Percentiles rank a stretch among this genome's conserved stretches.
These are phyloP conservation scores for Tachina grossa DNA, from an alignment of 2,888 invertebrate genomes.

Conservation along the genomic window DNA sequence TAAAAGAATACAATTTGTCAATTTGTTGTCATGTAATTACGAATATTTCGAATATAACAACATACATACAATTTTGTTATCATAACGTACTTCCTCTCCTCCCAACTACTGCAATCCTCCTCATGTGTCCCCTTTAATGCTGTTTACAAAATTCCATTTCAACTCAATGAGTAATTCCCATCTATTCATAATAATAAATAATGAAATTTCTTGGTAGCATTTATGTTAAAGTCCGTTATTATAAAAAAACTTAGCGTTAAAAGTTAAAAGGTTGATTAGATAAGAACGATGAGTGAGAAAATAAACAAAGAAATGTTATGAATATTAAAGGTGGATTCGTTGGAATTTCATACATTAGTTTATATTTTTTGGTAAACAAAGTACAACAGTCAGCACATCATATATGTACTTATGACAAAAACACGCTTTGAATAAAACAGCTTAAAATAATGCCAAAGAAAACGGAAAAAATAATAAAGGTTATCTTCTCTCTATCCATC, in stretches of 20 bases:
- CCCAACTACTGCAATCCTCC: too few relatives aligned
- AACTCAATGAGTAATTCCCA: not conserved
- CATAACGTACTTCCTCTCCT: too few relatives aligned
- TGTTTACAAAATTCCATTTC: not conserved
- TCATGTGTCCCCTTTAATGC: not conserved
- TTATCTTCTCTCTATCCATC: too few relatives aligned
- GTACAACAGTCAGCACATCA: not conserved
- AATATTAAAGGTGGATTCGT: slow-evolving; percentile 6
- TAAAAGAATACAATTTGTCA: too few relatives aligned
- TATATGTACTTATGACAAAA: too few relatives aligned
- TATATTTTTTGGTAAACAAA: slow-evolving; percentile 5
- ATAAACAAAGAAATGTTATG: slow-evolving; percentile 7
- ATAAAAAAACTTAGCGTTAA: not conserved
- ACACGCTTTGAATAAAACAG: too few relatives aligned
- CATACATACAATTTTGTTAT: too few relatives aligned
- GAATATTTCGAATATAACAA: too few relatives aligned
- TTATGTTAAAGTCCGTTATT: not conserved
- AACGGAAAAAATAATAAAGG: too few relatives aligned
- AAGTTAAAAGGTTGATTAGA: slow-evolving; percentile 13
- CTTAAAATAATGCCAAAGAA: too few relatives aligned
- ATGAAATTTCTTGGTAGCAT: not conserved
- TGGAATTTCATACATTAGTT: not conserved
- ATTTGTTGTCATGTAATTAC: too few relatives aligned
- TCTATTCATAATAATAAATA: not conserved
- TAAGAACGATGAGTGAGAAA: slow-evolving; percentile 15